Base-by-base conservation (phyloP, 2,888 invertebrate genomes). In the Eupsilia transversa region DNA sequence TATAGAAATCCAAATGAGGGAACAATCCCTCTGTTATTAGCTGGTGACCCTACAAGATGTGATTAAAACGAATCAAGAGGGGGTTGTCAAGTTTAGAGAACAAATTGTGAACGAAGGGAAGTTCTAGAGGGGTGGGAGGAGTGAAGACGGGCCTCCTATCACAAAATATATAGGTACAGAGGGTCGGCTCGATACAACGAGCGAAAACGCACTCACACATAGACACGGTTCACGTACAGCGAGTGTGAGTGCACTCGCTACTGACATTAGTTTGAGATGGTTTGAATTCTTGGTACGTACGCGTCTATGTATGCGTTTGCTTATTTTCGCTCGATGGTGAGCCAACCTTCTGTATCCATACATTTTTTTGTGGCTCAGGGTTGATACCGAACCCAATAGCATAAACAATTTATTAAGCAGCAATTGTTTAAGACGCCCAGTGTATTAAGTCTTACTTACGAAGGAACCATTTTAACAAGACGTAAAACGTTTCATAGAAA, bases 51-150 rank as follows among this genome's bases (percentile, higher is more conserved):
- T 72, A 79, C 73, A 74, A 78, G 67, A 60, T 73, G 79, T 84
- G 82, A 85, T 86, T 86, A 85, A 84, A 87, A 82, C 70, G 67
- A 87, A 84, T 84, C 75, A 83, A 85, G 79, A 80, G 72, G 72
- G 33, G 72, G 70, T 66, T 81, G 81, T 80, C 74, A 80, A 80
- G 80, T 84, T 86, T 71, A 57, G 63, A 76, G 72, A 73, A 87
- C 80, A 86, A 87, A 83, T 76, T 74, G 27, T n/a, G 54, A 60
- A 35, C 20, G 43, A 35, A 27, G 30, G 56, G 27, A 38, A 41
- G 43, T 33, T 30, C 38, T 56, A 27, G 30, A 33, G 30, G 33
- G 35, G 61, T n/a, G 23, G 33, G 61, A 43, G 20, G 33, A 46
- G 71, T 60, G 20, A 33, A 72, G 64, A 72, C 38, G 52, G 57